phyloP scores from a whole-genome alignment of 2,797 vertebrate genomes.

The Aldrovandia affinis region DNA sequence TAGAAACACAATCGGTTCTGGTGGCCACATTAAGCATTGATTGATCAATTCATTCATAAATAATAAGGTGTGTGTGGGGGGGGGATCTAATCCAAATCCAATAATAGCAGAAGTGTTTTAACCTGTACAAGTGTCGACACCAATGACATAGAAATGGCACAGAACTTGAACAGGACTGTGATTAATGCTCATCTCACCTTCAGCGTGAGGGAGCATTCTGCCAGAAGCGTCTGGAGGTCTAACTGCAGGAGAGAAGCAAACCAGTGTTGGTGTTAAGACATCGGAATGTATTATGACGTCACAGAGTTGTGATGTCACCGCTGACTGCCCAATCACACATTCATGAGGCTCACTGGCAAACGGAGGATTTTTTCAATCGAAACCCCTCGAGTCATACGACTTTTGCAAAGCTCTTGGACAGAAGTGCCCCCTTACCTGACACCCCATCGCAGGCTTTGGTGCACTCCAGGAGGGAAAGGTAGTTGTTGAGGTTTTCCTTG shows the following conservation, averaged over 20 bases:
- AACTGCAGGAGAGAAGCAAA: constrained; percentile 62
- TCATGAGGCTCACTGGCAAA: not conserved
- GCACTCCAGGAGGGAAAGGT: constrained; percentile 82
- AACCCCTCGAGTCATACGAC: too few relatives aligned
- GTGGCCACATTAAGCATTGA: not conserved
- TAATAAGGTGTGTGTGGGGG: not conserved
- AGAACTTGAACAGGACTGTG: too few relatives aligned
- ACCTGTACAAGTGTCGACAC: not conserved
- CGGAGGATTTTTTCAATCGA: too few relatives aligned
- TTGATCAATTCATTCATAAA: not conserved
- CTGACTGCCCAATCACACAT: not conserved
- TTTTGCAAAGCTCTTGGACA: not conserved
- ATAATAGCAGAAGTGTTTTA: not conserved
- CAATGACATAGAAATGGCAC: not conserved
- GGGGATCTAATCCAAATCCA: not conserved
- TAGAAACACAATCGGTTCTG: not conserved
- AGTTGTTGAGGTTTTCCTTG: constrained; percentile 90
- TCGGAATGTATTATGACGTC: not conserved
- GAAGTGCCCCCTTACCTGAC: constrained; percentile 59
- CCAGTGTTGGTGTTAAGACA: not conserved
- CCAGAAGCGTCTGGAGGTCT: not conserved
- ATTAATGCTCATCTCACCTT: constrained; percentile 45
- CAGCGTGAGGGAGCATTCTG: constrained; percentile 7
- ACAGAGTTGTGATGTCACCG: not conserved
- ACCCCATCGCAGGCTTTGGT: constrained; percentile 73